Evolutionary conservation across 2,888 invertebrate genomes (phyloP).

Genomic region (Oligia fasciuncula): DNA sequence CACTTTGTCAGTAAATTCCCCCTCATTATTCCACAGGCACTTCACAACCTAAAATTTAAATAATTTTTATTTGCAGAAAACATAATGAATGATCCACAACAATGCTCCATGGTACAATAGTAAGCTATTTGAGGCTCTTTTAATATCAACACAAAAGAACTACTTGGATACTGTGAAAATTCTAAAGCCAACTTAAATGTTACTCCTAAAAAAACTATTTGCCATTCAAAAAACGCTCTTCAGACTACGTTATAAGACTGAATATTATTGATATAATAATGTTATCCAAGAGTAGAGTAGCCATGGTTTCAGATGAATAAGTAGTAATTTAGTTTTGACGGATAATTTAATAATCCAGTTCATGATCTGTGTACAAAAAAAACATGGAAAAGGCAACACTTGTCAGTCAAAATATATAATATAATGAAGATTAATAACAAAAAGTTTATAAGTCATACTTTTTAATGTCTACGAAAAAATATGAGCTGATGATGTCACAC

Average conservation of each 20-base stretch:
- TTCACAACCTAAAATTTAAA: conserved; percentile 32
- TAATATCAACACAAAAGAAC: conserved; percentile 66
- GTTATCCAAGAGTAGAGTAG: conserved; percentile 19
- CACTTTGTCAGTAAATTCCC: conserved; percentile 43
- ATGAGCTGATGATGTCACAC: conserved; percentile 45
- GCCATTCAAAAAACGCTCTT: conserved; percentile 26
- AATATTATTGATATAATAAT: neutral
- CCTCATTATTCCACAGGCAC: conserved; percentile 44
- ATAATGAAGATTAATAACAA: conserved; percentile 61
- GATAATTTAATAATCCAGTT: conserved; percentile 69
- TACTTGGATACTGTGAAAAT: conserved; percentile 66
- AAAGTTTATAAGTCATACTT: conserved; percentile 18
- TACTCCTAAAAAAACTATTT: conserved; percentile 1
- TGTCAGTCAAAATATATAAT: conserved; percentile 48
- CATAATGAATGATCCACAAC: conserved; percentile 46
- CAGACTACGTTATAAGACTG: neutral
- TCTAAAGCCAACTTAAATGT: conserved; percentile 30
- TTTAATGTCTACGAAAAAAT: conserved; percentile 30
- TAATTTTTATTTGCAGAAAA: conserved; percentile 54
- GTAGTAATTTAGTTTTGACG: conserved; percentile 67
- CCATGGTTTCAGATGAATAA: conserved; percentile 61
- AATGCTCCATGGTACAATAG: conserved; percentile 53
- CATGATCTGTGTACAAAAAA: conserved; percentile 55
- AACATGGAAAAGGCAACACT: conserved; percentile 61
- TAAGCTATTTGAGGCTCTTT: conserved; percentile 57